Evolutionary conservation across 2,113 vertebrate species (phyloP).

Genomic region (Daubentonia madagascariensis): DNA sequence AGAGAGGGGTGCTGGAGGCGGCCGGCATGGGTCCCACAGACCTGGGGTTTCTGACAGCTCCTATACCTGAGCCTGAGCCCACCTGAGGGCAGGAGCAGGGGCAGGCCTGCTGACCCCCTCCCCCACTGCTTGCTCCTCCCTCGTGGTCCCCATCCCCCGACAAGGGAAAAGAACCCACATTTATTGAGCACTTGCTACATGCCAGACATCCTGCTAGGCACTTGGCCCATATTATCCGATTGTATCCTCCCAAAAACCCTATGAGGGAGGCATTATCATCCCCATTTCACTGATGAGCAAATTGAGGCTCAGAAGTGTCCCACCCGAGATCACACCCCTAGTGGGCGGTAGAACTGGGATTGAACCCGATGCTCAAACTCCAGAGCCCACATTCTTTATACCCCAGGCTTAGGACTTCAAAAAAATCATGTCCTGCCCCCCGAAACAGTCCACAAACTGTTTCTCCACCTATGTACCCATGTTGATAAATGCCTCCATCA

Average conservation of each 20-base stretch:
- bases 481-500: not conserved
- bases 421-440: not conserved
- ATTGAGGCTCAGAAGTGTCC: not conserved
- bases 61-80: not conserved
- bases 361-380: not conserved
- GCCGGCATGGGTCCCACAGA: rapidly evolving
- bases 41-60: not conserved
- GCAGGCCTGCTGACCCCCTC: not conserved
- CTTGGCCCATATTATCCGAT: not conserved
- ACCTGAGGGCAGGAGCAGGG: not conserved
- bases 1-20: not conserved
- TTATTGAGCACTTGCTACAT: not conserved
- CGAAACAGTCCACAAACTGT: not conserved
- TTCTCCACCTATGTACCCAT: not conserved
- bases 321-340: not conserved
- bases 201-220: not conserved
- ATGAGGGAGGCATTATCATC: not conserved
- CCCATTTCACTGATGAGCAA: not conserved
- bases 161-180: not conserved
- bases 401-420: not conserved
- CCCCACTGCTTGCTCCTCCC: not conserved
- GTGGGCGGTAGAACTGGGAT: not conserved
- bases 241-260: not conserved
- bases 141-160: not conserved
- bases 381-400: not conserved